These are phyloP conservation scores for Prionailurus viverrinus DNA, from an alignment of 2,113 vertebrate genomes.

Conservation along the genomic window DNA sequence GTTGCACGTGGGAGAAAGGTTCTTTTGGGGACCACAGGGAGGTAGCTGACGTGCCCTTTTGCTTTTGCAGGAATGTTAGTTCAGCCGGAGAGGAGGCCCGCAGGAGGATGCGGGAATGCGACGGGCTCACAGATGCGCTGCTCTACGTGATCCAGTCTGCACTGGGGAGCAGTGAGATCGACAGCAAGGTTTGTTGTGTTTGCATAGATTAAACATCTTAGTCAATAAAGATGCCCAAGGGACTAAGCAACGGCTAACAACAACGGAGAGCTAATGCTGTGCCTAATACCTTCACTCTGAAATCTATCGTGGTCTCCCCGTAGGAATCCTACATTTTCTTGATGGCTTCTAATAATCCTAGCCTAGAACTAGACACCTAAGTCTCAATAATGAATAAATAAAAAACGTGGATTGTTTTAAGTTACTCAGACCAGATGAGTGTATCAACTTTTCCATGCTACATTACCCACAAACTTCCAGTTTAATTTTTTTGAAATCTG, in stretches of 20 bases:
- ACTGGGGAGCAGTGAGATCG: constrained; percentile 98
- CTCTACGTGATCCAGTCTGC: constrained; percentile 98
- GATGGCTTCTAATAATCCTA: not conserved
- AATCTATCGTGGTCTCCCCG: not conserved
- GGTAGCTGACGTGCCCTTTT: constrained; percentile 76
- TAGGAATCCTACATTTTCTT: too few relatives aligned
- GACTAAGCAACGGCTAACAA: rapidly evolving
- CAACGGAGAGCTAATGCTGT: rapidly evolving
- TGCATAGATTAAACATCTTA: not conserved
- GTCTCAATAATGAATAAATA: not conserved
- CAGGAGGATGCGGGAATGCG: constrained; percentile 98
- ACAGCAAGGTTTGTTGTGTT: constrained; percentile 96
- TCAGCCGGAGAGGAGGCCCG: constrained; percentile 98
- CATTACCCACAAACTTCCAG: not conserved
- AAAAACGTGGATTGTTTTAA: not conserved
- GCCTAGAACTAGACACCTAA: not conserved
- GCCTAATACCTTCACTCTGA: not conserved
- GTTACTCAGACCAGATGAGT: not conserved
- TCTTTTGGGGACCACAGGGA: not conserved
- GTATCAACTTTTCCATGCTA: not conserved
- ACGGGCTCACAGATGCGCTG: constrained; percentile 98
- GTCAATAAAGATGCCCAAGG: rapidly evolving
- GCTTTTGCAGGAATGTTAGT: constrained; percentile 97
- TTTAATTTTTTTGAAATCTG: not conserved
- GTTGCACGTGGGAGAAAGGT: not conserved